Evolutionary conservation across 2,797 vertebrate species (phyloP).

Genomic region (Phataginus tricuspis): DNA sequence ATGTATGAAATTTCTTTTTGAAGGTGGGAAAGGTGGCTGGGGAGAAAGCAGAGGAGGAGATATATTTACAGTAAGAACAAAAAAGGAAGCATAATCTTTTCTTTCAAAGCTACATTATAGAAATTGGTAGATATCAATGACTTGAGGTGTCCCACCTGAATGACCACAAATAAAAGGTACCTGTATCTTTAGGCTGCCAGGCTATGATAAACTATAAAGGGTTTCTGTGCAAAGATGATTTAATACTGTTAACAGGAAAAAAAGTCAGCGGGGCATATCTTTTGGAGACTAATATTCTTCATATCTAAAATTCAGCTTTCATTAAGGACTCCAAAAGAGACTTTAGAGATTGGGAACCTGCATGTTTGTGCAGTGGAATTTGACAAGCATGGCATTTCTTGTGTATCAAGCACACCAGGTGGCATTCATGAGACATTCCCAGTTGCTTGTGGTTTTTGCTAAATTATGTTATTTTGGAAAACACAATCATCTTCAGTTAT

Average conservation of each 20-base stretch:
- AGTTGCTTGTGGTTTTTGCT: background rate
- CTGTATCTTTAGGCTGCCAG: conserved; percentile 61
- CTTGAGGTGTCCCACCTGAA: conserved; percentile 57
- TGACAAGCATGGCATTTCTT: conserved; percentile 37
- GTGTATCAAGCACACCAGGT: background rate
- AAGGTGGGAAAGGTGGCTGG: background rate
- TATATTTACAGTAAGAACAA: conserved; percentile 61
- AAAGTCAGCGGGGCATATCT: conserved; percentile 57
- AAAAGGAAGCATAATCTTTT: conserved; percentile 32
- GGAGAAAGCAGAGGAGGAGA: background rate
- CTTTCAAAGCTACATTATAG: conserved; percentile 26
- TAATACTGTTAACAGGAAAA: conserved; percentile 63
- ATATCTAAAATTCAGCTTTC: conserved; percentile 55
- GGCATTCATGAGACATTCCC: background rate
- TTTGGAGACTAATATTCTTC: conserved; percentile 67
- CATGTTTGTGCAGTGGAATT: background rate
- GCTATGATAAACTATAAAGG: conserved; percentile 65
- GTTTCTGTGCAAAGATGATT: conserved; percentile 69
- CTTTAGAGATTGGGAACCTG: conserved; percentile 15
- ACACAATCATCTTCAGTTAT: background rate
- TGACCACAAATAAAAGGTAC: conserved; percentile 71
- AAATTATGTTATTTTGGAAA: conserved; percentile 10
- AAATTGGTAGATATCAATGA: conserved; percentile 45
- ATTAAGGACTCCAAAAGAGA: conserved; percentile 57
- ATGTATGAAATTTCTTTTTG: background rate